These are phyloP conservation scores for Delphinapterus leucas DNA, from an alignment of 2,113 vertebrate species.

Conservation along the genomic window DNA sequence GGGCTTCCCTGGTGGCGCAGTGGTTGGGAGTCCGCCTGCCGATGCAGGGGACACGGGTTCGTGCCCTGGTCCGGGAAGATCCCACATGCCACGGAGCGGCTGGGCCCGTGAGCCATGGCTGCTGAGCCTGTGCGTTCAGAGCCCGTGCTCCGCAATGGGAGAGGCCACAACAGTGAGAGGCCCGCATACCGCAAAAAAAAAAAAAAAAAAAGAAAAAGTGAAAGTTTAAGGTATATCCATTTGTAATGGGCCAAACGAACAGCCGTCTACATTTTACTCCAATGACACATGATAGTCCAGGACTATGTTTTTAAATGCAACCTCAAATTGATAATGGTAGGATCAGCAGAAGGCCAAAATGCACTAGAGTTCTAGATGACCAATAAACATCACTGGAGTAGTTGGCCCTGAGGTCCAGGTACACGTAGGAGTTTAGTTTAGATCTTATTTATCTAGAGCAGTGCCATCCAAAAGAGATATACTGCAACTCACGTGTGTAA, in stretches of 20 bases:
- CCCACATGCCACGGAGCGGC: too few relatives aligned
- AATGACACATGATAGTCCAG: background rate
- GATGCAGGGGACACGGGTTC: too few relatives aligned
- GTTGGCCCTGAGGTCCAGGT: too few relatives aligned
- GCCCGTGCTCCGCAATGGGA: fast-evolving
- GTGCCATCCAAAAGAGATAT: background rate
- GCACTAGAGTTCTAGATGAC: background rate
- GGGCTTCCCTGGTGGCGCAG: too few relatives aligned
- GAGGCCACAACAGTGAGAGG: too few relatives aligned
- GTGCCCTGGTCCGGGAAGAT: fast-evolving
- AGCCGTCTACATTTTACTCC: background rate
- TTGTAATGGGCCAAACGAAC: background rate
- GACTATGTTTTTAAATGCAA: background rate
- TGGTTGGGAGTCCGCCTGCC: too few relatives aligned
- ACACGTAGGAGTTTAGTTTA: background rate
- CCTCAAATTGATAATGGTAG: background rate
- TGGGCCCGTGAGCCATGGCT: too few relatives aligned
- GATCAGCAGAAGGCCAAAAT: background rate
- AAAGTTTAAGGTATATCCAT: background rate
- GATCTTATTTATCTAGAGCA: background rate
- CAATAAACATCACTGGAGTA: background rate
- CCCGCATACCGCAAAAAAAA: fast-evolving
- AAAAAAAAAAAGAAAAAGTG: too few relatives aligned
- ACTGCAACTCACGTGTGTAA: background rate
- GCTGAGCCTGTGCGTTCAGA: fast-evolving